A percentile compares a stretch with the other conserved stretches of the same genome.
Conservation (phyloP, 2,888 invertebrate species). For the Tanytarsus gracilentus region DNA sequence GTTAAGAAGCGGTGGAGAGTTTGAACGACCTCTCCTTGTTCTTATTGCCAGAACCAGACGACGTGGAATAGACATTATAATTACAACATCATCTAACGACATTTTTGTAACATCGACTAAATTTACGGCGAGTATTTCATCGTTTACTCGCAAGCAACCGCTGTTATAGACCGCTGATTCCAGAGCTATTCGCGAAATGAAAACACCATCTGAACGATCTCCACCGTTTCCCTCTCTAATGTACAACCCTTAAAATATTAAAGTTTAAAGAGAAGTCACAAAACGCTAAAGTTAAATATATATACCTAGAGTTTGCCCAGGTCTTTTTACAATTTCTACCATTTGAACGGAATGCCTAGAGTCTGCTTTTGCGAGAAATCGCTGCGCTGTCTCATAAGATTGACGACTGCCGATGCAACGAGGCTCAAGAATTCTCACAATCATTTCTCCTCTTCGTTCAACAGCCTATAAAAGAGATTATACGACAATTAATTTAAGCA, state of each 20-base stretch:
- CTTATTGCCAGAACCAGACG: conserved; percentile 88
- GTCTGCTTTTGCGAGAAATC: conserved; percentile 55
- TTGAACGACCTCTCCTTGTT: conserved; percentile 59
- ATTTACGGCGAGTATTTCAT: conserved; percentile 97
- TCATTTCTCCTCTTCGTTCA: conserved; percentile 90
- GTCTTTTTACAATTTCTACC: conserved; percentile 97
- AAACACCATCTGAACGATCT: conserved; percentile 90
- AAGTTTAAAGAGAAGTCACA: neutral
- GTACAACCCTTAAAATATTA: conserved; percentile 74
- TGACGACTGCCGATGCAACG: conserved; percentile 81
- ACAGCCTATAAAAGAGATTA: conserved; percentile 51
- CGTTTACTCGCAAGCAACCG: conserved; percentile 80
- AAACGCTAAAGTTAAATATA: neutral
- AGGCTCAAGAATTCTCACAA: conserved; percentile 81
- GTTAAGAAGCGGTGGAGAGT: conserved; percentile 46
- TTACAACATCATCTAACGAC: conserved; percentile 98
- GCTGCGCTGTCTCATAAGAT: conserved; percentile 78
- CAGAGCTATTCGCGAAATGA: conserved; percentile 89
- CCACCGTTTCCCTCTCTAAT: conserved; percentile 99
- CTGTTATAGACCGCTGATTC: conserved; percentile 96
- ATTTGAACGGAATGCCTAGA: conserved; percentile 68
- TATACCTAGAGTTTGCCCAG: conserved; percentile 70
- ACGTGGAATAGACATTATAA: conserved; percentile 98
- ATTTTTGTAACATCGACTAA: conserved; percentile 95
- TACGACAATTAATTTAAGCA: neutral